Conservation (phyloP, 2,888 invertebrate species). For the Nomada fabriciana region DNA sequence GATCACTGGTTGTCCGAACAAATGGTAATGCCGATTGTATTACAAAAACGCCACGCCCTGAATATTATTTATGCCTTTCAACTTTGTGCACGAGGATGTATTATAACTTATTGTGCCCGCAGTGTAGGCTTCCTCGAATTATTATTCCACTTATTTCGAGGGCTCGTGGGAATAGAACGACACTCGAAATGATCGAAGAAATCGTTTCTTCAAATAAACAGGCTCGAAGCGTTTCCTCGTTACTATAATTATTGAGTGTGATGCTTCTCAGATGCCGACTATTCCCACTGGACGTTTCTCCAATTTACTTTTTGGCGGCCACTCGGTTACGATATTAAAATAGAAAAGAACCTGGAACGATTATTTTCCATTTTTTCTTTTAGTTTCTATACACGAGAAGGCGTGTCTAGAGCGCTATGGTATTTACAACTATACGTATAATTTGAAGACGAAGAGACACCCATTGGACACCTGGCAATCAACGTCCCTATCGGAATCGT, state of each 20-base stretch:
- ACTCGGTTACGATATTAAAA: not conserved
- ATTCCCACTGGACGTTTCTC: not conserved
- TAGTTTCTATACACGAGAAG: not conserved
- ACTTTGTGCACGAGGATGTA: conserved; percentile 9
- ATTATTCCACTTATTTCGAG: not conserved
- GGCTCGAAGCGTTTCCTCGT: too few species aligned
- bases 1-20: conserved; percentile 41
- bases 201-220: too few species aligned
- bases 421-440: not conserved
- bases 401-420: too few species aligned
- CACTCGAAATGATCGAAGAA: not conserved
- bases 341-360: not conserved
- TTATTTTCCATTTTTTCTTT: not conserved
- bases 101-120: conserved; percentile 7
- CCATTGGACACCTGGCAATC: not conserved
- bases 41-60: conserved; percentile 50
- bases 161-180: not conserved
- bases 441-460: not conserved
- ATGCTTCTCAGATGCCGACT: not conserved
- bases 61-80: conserved; percentile 22
- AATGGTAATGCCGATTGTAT: conserved; percentile 52
- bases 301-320: not conserved
- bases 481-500: not conserved
- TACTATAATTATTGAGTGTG: too few species aligned
- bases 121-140: not conserved